These are phyloP conservation scores for Mythimna loreyi DNA, from an alignment of 2,888 invertebrate genomes.

Conservation along the genomic window DNA sequence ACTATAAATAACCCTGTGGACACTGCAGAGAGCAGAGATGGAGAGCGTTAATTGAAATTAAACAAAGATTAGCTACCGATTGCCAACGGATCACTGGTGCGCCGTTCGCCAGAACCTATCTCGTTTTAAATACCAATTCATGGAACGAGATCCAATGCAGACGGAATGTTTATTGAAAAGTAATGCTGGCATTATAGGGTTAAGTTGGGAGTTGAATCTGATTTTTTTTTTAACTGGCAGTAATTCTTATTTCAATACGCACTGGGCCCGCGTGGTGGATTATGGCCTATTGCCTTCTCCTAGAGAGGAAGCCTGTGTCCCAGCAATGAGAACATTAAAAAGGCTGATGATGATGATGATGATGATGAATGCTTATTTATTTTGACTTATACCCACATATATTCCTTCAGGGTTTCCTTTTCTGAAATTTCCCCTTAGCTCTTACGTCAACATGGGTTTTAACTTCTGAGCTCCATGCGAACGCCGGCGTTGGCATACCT, in stretches of 20 bases:
- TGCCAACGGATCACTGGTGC: constrained; percentile 77
- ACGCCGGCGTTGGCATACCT: too few species aligned
- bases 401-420: too few species aligned
- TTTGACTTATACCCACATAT: too few species aligned
- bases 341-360: too few species aligned
- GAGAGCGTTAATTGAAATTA: constrained; percentile 85
- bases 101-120: constrained; percentile 72
- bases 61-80: constrained; percentile 85
- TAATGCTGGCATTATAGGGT: constrained; percentile 44
- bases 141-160: constrained; percentile 52
- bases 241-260: constrained; percentile 5
- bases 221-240: neutral
- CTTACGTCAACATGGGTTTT: too few species aligned
- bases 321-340: too few species aligned
- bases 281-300: too few species aligned
- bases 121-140: constrained; percentile 70
- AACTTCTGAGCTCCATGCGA: too few species aligned
- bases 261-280: too few species aligned
- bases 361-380: too few species aligned
- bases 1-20: constrained; percentile 51
- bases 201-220: constrained; percentile 23
- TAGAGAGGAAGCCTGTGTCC: too few species aligned
- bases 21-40: constrained; percentile 63
- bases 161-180: constrained; percentile 59
- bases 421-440: too few species aligned